A percentile compares a stretch with the other conserved stretches of the same genome.
phyloP scores from a whole-genome alignment of 2,797 vertebrate species.

The Glyptemys insculpta region DNA sequence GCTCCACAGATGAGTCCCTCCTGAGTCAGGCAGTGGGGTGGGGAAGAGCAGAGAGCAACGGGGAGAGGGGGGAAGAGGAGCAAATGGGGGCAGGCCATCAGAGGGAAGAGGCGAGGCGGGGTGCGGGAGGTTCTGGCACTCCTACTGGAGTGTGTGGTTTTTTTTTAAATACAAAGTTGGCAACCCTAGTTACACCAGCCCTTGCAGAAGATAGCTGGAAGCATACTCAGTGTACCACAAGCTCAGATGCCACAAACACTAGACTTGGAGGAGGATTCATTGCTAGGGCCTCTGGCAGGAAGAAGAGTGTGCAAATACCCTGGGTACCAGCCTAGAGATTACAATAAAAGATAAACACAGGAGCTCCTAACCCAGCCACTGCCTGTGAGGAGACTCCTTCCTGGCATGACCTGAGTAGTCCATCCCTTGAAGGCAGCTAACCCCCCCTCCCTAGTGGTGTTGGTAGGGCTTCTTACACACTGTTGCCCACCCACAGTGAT shows the following conservation, averaged over 20 bases:
- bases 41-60: too few species aligned
- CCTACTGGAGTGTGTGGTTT: too few species aligned
- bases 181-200: too few species aligned
- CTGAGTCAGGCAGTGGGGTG: too few species aligned
- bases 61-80: too few species aligned
- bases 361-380: background rate
- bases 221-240: background rate
- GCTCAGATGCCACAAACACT: slow-evolving; percentile 37
- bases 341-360: background rate
- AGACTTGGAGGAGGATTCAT: background rate
- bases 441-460: background rate
- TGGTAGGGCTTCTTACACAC: background rate
- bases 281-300: slow-evolving; percentile 38
- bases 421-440: background rate
- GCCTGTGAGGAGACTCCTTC: background rate
- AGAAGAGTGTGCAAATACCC: background rate
- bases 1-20: too few species aligned
- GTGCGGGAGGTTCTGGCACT: too few species aligned
- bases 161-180: too few species aligned
- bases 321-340: slow-evolving; percentile 1
- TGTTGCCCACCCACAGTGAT: background rate
- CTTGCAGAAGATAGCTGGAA: slow-evolving; percentile 21
- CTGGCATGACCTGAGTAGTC: too few species aligned
- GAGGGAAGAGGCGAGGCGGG: too few species aligned
- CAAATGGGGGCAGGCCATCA: too few species aligned